Conservation (phyloP, 53 echinoderm and acorn worm genomes). For the Temnopleurus reevesii region DNA sequence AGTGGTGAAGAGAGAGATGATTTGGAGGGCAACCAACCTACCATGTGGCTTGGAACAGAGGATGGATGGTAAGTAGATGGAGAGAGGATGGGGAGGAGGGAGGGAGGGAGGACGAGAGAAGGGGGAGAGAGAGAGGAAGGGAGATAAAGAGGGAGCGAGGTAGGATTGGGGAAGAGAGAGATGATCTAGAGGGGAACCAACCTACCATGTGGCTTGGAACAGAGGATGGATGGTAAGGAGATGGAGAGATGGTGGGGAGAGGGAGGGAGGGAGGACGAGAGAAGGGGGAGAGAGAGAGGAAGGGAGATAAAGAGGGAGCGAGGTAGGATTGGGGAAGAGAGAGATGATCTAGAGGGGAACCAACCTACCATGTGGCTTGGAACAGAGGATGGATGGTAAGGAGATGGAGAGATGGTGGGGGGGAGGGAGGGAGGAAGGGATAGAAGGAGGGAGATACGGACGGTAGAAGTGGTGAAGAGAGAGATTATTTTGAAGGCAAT, state of each 20-base stretch:
- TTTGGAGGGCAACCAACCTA: slow-evolving; percentile 85
- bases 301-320: neutral
- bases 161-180: neutral
- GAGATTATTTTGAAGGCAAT: neutral
- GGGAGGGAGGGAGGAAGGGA: neutral
- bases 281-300: neutral
- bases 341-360: neutral
- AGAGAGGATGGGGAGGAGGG: neutral
- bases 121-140: neutral
- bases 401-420: slow-evolving; percentile 10
- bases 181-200: slow-evolving; percentile 75
- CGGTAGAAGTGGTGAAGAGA: neutral
- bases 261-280: neutral
- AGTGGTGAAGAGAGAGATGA: slow-evolving; percentile 44
- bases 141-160: neutral
- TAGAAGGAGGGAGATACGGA: neutral
- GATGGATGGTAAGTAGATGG: slow-evolving; percentile 90
- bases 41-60: slow-evolving; percentile 99
- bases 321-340: neutral
- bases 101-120: neutral
- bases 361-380: slow-evolving; percentile 96
- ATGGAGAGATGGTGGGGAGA: neutral
- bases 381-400: slow-evolving; percentile 94
- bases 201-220: slow-evolving; percentile 97
- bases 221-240: slow-evolving; percentile 91